Evolutionary conservation across 2,888 invertebrate species (phyloP).

Genomic region (Altica lythri): DNA sequence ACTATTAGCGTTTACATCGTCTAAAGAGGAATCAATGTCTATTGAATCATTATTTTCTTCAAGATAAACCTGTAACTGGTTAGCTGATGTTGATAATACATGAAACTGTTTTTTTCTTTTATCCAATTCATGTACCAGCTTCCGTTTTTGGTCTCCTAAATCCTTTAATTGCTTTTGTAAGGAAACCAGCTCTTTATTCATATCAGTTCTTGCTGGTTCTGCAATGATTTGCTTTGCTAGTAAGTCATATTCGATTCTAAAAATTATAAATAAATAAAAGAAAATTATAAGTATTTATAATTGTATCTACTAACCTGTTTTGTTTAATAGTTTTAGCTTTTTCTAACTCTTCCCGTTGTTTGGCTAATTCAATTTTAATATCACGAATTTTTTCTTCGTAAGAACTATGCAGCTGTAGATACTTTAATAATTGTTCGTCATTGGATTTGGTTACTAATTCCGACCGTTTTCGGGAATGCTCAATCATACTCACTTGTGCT

Average conservation of each 20-base stretch:
- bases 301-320: constrained; percentile 62
- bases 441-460: constrained; percentile 81
- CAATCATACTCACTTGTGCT: constrained; percentile 83
- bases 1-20: constrained; percentile 59
- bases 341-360: constrained; percentile 78
- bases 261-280: background rate
- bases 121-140: constrained; percentile 77
- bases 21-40: constrained; percentile 45
- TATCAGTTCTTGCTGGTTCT: constrained; percentile 87
- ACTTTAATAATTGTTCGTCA: constrained; percentile 72
- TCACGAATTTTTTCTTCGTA: constrained; percentile 80
- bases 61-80: constrained; percentile 79
- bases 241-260: constrained; percentile 85
- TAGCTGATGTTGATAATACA: constrained; percentile 84
- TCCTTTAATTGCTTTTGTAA: constrained; percentile 75
- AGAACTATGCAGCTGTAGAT: constrained; percentile 74
- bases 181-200: constrained; percentile 69
- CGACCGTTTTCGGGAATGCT: constrained; percentile 85
- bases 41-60: constrained; percentile 62
- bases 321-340: constrained; percentile 86
- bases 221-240: constrained; percentile 88
- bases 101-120: constrained; percentile 88
- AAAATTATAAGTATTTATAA: background rate
- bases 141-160: constrained; percentile 72
- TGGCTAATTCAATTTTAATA: constrained; percentile 80